A percentile compares a stretch with the other conserved stretches of the same genome.
Evolutionary conservation across 1,140 invertebrate species (phyloP).

Genomic region (Heliconius hewitsoni): DNA sequence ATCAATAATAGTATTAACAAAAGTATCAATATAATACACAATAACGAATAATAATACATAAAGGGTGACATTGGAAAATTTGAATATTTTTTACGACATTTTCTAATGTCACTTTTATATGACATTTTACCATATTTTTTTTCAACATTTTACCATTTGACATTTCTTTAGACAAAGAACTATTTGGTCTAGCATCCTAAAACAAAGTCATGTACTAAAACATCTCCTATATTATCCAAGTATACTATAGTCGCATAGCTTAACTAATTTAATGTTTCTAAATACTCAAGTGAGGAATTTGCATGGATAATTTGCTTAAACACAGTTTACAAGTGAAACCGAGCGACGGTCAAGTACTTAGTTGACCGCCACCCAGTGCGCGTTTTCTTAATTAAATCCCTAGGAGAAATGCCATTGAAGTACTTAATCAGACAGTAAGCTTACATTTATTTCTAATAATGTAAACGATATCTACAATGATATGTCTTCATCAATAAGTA

Average conservation of each 20-base stretch:
- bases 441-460: background rate
- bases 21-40: too few relatives aligned
- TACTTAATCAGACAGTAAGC: background rate
- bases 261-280: slow-evolving; percentile 40
- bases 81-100: too few relatives aligned
- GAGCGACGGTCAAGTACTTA: slow-evolving; percentile 50
- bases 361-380: slow-evolving; percentile 45
- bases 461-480: background rate
- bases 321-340: slow-evolving; percentile 50
- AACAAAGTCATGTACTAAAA: background rate
- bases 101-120: too few relatives aligned
- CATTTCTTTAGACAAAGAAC: background rate
- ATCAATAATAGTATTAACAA: too few relatives aligned
- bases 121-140: too few relatives aligned
- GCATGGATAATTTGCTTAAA: slow-evolving; percentile 66
- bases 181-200: background rate
- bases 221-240: background rate
- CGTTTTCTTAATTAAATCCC: slow-evolving; percentile 63
- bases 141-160: too few relatives aligned
- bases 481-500: too few relatives aligned
- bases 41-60: too few relatives aligned
- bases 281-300: slow-evolving; percentile 49
- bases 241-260: slow-evolving; percentile 2
- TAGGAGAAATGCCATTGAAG: slow-evolving; percentile 35
- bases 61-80: too few relatives aligned